Base-by-base conservation (phyloP, 2,797 vertebrate genomes). In the Tapirus indicus region DNA sequence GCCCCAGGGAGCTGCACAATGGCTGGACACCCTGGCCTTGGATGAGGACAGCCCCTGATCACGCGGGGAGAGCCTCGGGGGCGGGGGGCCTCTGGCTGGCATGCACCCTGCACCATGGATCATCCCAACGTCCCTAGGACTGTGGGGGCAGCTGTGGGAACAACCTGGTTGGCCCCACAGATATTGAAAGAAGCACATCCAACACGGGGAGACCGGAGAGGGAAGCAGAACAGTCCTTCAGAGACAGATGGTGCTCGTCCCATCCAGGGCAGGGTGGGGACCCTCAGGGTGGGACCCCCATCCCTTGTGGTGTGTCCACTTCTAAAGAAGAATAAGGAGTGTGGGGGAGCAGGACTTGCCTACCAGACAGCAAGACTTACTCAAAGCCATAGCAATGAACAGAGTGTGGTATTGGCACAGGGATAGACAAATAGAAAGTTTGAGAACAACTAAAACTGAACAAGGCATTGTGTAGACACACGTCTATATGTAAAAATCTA, bases 151-250 rank as follows among this genome's bases (percentile, higher is more conserved):
- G 74, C 60, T 35, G 9, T 13, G 94, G 49, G 85, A 35, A 58
- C 27, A 20, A 35, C 29, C 60, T 2, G 12, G 86, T 18, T 8
- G 11, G 4, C 9, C 47, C 16, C 38, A 7, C 3, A 32, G 84
- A 29, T 35, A 32, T 25, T 11, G 82, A 69, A 84, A 41, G 27
- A 79, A 78, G 77, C 20, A 77, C 2, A 0, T 7, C 17, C 11
- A 1, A 64, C 4, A 8, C 0, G 16, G 7, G 56, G 6, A 12
- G 64, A 32, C 12, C 10, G 0, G 21, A 3, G 20, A 5, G 4
- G n/a, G 47, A 11, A 69, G 27, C 7, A 23, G 75, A 12, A 25
- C 1, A 52, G 17, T 10, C 49, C n/a, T 60, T 64, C 27, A 29
- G 64, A 83, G 85, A 29, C 7, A 32, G 44, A 0, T 13, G 49